Conservation (phyloP, 2,797 vertebrate genomes). For the Microhierax caerulescens region DNA sequence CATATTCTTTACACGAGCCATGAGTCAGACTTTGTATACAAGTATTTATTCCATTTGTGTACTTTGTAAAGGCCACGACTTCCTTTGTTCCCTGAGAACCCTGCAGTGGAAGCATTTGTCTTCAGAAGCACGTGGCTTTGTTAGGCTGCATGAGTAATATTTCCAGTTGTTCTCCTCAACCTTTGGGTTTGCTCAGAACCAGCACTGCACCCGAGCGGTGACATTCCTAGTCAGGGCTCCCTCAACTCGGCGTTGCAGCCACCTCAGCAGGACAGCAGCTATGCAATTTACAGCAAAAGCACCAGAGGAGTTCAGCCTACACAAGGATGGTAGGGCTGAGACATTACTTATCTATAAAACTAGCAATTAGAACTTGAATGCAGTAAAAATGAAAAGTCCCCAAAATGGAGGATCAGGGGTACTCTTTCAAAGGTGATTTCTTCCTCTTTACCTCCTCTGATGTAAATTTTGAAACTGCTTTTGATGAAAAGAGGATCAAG, state of each 20-base stretch:
- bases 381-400: not conserved
- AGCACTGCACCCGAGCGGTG: rapidly evolving
- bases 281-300: not conserved
- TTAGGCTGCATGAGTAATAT: not conserved
- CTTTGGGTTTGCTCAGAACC: not conserved
- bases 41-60: constrained; percentile 8
- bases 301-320: not conserved
- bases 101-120: not conserved
- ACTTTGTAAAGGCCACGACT: not conserved
- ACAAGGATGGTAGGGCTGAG: not conserved
- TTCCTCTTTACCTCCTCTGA: not conserved
- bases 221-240: not conserved
- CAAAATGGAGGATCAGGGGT: not conserved
- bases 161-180: not conserved
- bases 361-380: not conserved
- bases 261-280: not conserved
- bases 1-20: constrained; percentile 9
- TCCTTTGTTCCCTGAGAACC: constrained; percentile 9
- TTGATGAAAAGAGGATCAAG: not conserved
- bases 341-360: not conserved
- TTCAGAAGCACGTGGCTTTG: not conserved
- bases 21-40: constrained; percentile 16
- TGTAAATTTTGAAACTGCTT: not conserved
- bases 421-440: not conserved
- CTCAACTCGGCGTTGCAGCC: not conserved